phyloP scores from a whole-genome alignment of 2,113 vertebrate species.

The Heterotis niloticus region DNA sequence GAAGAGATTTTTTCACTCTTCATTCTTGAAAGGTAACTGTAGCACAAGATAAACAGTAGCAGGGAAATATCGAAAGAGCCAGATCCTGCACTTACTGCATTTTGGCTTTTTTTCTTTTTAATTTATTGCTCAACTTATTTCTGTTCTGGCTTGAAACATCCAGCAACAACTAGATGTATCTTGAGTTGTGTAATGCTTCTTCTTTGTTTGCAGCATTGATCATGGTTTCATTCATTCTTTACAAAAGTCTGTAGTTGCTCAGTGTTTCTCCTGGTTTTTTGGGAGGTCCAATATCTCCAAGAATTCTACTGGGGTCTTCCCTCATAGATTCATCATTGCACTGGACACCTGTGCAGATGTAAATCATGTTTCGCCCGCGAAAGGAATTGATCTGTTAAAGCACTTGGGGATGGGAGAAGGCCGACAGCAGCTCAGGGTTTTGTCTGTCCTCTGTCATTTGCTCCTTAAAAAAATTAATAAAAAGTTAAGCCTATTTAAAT shows the following conservation, averaged over 20 bases:
- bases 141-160: not conserved
- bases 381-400: slow-evolving; percentile 58
- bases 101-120: not conserved
- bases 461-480: slow-evolving; percentile 27
- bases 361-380: slow-evolving; percentile 61
- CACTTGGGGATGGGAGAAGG: slow-evolving; percentile 48
- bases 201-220: slow-evolving; percentile 22
- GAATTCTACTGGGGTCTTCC: slow-evolving; percentile 38
- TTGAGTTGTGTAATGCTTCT: not conserved
- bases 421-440: slow-evolving; percentile 48
- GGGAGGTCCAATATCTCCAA: slow-evolving; percentile 46
- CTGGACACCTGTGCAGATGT: slow-evolving; percentile 53
- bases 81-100: not conserved
- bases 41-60: slow-evolving; percentile 33
- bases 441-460: slow-evolving; percentile 39
- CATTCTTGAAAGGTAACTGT: slow-evolving; percentile 55
- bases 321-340: slow-evolving; percentile 49
- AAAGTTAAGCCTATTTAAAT: too few species aligned
- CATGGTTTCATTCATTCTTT: slow-evolving; percentile 19
- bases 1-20: slow-evolving; percentile 48
- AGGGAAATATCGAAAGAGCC: slow-evolving; percentile 2
- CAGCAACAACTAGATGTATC: not conserved
- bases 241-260: not conserved
- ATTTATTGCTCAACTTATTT: not conserved
- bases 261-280: not conserved